Evolutionary conservation across 2,888 invertebrate species (phyloP), one percentile per base, ranked within the genome.

Genomic region (Rotaria socialis): DNA sequence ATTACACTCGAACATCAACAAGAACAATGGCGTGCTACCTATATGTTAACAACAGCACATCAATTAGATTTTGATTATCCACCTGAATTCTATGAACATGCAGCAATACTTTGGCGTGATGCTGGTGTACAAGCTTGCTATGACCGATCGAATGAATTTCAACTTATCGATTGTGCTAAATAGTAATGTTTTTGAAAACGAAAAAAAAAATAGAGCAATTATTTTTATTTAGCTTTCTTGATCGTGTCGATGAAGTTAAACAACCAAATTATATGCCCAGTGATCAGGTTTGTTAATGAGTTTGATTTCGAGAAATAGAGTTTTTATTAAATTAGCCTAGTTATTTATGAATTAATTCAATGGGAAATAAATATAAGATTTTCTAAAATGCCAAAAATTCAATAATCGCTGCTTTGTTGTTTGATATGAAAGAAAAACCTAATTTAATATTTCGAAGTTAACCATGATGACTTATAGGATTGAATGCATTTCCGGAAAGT

Each of bases 161-260:
- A 99, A 93, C 94, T 99, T 92, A 99, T 99, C 93, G 99, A 99
- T 94, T 99, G 99, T 93, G 99, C 99, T 92, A 97, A 99, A 94
- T 99, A 99, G 92, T 92, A 89, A 91, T 91, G 22, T 50, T 74
- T 47, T 35, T 55, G 14, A 14, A 22, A 7, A 5, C 14, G 8
- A 27, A 60, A 27, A 58, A n/a, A n/a, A 58, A 67, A 27, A 67
- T 27, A 27, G 14, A 27, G 0, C 0, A 43, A 56, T 47, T 60
- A 85, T 75, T 87, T 89, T 89, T 89, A 89, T 93, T 58, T 93
- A 96, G 96, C 93, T 97, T 97, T 93, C 94, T 97, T 93, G 96
- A 97, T 93, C 94, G 95, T 93, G 96, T 97, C 92, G 94, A 95
- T 93, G 95, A 95, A 92, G 96, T 99, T 92, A 96, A 97, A 93